These are phyloP conservation scores for Formica exsecta DNA, from an alignment of 1,140 invertebrate species.

Conservation along the genomic window DNA sequence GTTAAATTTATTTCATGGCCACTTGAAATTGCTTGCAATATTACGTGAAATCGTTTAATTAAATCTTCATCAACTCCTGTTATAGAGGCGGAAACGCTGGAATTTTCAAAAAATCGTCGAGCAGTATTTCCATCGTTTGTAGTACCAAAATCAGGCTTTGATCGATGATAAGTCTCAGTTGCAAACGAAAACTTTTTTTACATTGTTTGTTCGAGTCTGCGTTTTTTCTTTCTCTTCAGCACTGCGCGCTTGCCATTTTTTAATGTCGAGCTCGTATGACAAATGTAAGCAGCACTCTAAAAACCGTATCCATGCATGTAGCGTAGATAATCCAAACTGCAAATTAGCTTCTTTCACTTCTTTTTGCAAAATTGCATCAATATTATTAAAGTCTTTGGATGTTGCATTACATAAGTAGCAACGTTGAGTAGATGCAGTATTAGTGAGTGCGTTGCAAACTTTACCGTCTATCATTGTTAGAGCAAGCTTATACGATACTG, in stretches of 20 bases:
- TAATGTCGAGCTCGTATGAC: slow-evolving; percentile 74
- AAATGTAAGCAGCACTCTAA: slow-evolving; percentile 81
- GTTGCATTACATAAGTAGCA: slow-evolving; percentile 36
- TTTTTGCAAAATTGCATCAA: slow-evolving; percentile 68
- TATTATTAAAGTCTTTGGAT: slow-evolving; percentile 82
- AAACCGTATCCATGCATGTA: slow-evolving; percentile 81
- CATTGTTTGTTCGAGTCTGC: neutral
- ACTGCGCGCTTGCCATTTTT: slow-evolving; percentile 73
- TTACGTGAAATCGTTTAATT: slow-evolving; percentile 42
- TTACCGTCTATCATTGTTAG: slow-evolving; percentile 19
- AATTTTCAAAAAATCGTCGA: slow-evolving; percentile 80
- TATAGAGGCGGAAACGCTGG: slow-evolving; percentile 69
- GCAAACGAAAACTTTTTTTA: neutral
- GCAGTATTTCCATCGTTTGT: slow-evolving; percentile 76
- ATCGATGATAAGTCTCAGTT: neutral
- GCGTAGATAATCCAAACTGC: slow-evolving; percentile 80
- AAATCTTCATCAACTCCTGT: slow-evolving; percentile 72
- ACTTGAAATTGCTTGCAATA: slow-evolving; percentile 35
- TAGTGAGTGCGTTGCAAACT: neutral
- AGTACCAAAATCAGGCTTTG: slow-evolving; percentile 24
- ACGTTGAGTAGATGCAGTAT: neutral
- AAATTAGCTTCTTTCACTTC: slow-evolving; percentile 68
- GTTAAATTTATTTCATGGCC: slow-evolving; percentile 9
- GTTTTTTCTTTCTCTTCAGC: neutral
- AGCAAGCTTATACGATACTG: neutral